Evolutionary conservation across 2,113 vertebrate genomes (phyloP), one percentile per base, ranked within the genome.

Genomic region (Litocranius walleri): DNA sequence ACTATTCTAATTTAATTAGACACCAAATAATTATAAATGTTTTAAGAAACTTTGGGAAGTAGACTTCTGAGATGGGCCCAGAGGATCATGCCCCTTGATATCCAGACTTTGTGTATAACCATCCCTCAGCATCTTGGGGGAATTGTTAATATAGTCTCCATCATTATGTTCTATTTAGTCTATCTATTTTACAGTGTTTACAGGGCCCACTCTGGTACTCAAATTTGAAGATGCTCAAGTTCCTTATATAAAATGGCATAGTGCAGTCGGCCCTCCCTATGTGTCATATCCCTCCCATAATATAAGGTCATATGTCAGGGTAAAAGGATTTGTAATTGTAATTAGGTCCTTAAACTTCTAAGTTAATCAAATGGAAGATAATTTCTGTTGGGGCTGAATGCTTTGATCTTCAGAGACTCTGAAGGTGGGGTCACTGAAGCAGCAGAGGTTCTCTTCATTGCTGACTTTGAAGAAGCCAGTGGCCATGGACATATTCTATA

Each of bases 201-300:
- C 21, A 36, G 80, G 30, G 11, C 48, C 80, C 48, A n/a, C 6
- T 3, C 10, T 0, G 0, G 11, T n/a, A 54, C 30, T 33, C 17
- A 54, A 13, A n/a, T 54, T 82, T 2, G 0, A 82, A 30, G 80
- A 82, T 82, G 80, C 48, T 82, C 48, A 82, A 21, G 6, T 82
- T 50, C 10, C 30, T 82, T n/a, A 52, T 19, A 13, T 52, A 21
- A 52, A 52, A 52, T 12, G 30, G 5, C 48, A n/a, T 82, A 52
- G 30, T 82, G 16, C 15, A 80, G 27, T 80, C 3, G 1, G 2
- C 78, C 8, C 17, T 54, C 30, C 30, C 3, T n/a, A 12, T 13
- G 48, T 33, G 6, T 29, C n/a, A 62, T 78, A 27, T 59, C 50
- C 30, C 36, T 50, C 43, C 14, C 13, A 25, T 50, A 17, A 17